Conservation (phyloP, 2,888 invertebrate species). For the Morpho helenor region DNA sequence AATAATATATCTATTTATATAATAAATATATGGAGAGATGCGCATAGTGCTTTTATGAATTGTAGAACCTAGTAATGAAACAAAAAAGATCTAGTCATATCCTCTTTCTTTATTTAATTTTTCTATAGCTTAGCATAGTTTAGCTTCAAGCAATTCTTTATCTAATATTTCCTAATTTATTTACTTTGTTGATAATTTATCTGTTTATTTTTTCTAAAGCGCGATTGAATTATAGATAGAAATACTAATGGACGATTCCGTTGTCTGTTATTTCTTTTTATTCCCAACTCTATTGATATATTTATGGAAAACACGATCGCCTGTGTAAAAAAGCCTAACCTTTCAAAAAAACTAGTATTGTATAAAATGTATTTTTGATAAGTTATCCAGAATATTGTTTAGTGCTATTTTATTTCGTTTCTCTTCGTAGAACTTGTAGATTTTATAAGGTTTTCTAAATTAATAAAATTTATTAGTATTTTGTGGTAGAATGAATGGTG, state of each 20-base stretch:
- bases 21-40: conserved; percentile 73
- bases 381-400: conserved; percentile 78
- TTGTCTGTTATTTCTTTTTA: conserved; percentile 10
- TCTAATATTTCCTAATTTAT: conserved; percentile 25
- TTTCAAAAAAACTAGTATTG: conserved; percentile 19
- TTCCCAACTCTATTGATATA: conserved; percentile 26
- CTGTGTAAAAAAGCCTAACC: conserved; percentile 22
- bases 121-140: conserved; percentile 77
- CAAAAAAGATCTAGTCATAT: conserved; percentile 77
- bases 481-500: conserved; percentile 52
- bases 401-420: conserved; percentile 10
- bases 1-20: conserved; percentile 76
- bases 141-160: conserved; percentile 72
- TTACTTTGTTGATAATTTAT: conserved; percentile 19
- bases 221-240: conserved; percentile 20
- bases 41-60: conserved; percentile 78
- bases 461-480: conserved; percentile 47
- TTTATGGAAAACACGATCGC: conserved; percentile 21
- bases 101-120: conserved; percentile 70
- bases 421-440: conserved; percentile 18
- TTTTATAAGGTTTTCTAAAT: conserved; percentile 25
- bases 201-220: conserved; percentile 15
- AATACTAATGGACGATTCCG: conserved; percentile 9
- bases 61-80: conserved; percentile 71
- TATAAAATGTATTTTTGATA: conserved; percentile 49